Evolutionary conservation across 1,140 invertebrate species (phyloP).

Genomic region (Globodera rostochiensis): DNA sequence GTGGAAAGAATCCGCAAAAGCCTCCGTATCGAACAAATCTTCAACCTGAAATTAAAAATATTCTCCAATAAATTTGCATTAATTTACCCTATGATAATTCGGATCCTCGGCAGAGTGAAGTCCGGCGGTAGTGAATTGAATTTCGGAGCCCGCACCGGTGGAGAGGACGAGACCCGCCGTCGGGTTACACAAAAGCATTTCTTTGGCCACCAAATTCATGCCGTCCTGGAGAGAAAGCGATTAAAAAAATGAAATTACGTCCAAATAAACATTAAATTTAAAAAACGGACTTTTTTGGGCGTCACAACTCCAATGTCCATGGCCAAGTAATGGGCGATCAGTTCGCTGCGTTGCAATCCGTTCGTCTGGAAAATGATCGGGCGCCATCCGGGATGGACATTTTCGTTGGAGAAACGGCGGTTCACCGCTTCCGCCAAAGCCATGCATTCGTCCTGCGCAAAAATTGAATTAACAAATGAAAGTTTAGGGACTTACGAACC

Average conservation of each 20-base stretch:
- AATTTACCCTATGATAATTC: conserved; percentile 42
- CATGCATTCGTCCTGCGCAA: conserved; percentile 58
- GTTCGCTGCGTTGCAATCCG: conserved; percentile 57
- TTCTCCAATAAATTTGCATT: no score
- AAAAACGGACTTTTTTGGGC: conserved; percentile 46
- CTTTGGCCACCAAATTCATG: conserved; percentile 60
- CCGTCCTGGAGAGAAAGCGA: conserved; percentile 42
- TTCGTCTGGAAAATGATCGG: conserved; percentile 65
- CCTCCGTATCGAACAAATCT: conserved; percentile 58
- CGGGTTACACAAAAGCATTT: conserved; percentile 65
- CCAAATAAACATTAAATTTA: not conserved
- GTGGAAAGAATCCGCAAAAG: conserved; percentile 61
- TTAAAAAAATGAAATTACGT: no score
- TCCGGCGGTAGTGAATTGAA: conserved; percentile 62
- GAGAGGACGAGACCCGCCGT: conserved; percentile 60
- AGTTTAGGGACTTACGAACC: conserved; percentile 3
- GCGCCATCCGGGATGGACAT: conserved; percentile 52
- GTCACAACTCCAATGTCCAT: conserved; percentile 65
- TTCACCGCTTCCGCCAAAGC: conserved; percentile 60
- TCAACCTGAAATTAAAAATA: conserved; percentile 42
- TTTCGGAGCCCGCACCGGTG: conserved; percentile 62
- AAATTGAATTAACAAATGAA: not conserved
- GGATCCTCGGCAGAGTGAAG: conserved; percentile 55
- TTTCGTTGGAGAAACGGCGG: conserved; percentile 39
- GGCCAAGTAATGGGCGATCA: conserved; percentile 63